Percentiles rank a stretch among this genome's conserved stretches.
phyloP scores from a whole-genome alignment of 2,797 vertebrate genomes.

The Peromyscus melanophrys region DNA sequence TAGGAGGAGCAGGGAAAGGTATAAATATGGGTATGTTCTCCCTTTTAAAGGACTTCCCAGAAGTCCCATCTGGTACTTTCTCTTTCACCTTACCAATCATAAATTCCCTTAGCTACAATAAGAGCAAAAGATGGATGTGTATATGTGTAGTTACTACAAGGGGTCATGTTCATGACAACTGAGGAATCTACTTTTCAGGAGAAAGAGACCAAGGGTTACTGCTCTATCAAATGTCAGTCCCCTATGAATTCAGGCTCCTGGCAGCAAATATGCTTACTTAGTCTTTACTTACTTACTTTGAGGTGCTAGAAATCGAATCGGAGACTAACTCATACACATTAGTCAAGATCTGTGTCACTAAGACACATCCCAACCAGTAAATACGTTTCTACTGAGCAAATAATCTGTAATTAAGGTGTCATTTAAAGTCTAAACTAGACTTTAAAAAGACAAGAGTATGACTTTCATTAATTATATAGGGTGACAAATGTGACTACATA shows the following conservation, averaged over 20 bases:
- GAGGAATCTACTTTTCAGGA: background rate
- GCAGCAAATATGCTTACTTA: background rate
- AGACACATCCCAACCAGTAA: background rate
- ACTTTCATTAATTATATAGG: background rate
- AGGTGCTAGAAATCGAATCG: background rate
- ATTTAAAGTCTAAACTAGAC: background rate
- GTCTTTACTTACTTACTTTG: background rate
- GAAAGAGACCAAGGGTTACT: background rate
- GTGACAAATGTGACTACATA: background rate
- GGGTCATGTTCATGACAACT: background rate
- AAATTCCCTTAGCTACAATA: background rate
- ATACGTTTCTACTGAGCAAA: background rate
- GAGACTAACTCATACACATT: background rate
- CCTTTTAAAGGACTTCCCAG: background rate
- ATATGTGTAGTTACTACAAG: background rate
- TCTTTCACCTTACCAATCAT: background rate
- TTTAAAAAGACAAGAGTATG: background rate
- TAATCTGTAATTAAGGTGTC: background rate
- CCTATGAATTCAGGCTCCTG: background rate
- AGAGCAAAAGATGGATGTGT: background rate
- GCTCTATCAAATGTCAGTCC: background rate
- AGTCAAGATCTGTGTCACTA: background rate
- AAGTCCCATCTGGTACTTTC: background rate
- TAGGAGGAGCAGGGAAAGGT: background rate
- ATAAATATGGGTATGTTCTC: background rate